Base-by-base conservation (phyloP, 2,888 invertebrate species). In the Scaptomyza tumidula region DNA sequence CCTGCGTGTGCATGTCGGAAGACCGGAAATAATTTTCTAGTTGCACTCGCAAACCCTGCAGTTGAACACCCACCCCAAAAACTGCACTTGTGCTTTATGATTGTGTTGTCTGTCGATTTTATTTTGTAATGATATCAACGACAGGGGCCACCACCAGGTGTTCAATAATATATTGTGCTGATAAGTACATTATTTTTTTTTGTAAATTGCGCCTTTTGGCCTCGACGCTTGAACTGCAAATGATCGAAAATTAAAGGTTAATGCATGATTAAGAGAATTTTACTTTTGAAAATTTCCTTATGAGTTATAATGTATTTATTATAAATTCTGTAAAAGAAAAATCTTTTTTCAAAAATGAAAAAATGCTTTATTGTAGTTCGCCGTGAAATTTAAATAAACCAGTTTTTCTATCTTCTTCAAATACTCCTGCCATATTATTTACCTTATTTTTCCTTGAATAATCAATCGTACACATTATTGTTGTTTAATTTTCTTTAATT, bases 21-120 rank as follows among this genome's bases (percentile, higher is more conserved):
- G 83, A 86, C 88, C 88, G 88, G 88, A 88, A 88, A 88, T 86
- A 88, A 88, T 88, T 88, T 88, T 88, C 87, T 88, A 88, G 81
- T 72, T 79, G 71, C 71, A 69, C 57, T 50, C 14, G 41, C 41
- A 59, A 43, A 65, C 48, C 37, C 49, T 2, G 16, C 46, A 57
- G 52, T 52, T 61, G 54, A 35, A 44, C 63, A 65, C 74, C 80
- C 80, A 80, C 83, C 83, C 77, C 65, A 41, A 54, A 29, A 65
- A 67, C 73, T 76, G 74, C 85, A 83, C 83, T 83, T 83, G 83
- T 71, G 53, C 70, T 59, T 49, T 80, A 64, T 64, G 75, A 75
- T 85, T 78, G 69, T 69, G 58, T 52, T 58, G 69, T 56, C 49
- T 55, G 52, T 72, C 73, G 63, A 59, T 70, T 70, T 52, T 65